phyloP scores from a whole-genome alignment of 2,888 invertebrate species.

The Stenodera caucasica region DNA sequence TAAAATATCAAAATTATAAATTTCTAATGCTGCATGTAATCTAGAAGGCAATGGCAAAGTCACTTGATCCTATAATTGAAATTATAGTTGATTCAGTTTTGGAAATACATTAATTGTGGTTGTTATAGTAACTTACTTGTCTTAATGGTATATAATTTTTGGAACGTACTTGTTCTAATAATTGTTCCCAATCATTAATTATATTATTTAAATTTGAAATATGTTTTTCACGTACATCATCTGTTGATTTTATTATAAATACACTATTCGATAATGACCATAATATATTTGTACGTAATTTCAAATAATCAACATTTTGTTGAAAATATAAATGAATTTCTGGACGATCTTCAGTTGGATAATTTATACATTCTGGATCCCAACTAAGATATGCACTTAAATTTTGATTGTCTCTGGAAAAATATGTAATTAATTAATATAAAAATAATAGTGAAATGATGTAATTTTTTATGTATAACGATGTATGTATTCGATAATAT shows the following conservation, averaged over 20 bases:
- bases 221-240: slow-evolving; percentile 43
- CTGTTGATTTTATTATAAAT: slow-evolving; percentile 45
- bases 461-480: no score
- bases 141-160: slow-evolving; percentile 31
- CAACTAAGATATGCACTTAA: slow-evolving; percentile 70
- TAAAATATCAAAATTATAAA: slow-evolving; percentile 45
- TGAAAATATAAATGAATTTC: slow-evolving; percentile 42
- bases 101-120: neutral
- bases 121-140: slow-evolving; percentile 26
- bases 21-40: slow-evolving; percentile 43
- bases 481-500: no score
- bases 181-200: slow-evolving; percentile 44
- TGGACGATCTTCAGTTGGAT: slow-evolving; percentile 51
- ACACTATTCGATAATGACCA: slow-evolving; percentile 41
- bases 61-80: slow-evolving; percentile 42
- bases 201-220: slow-evolving; percentile 39
- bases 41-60: slow-evolving; percentile 49
- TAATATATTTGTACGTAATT: slow-evolving; percentile 44
- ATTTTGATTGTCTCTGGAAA: slow-evolving; percentile 78
- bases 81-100: neutral
- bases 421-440: no score
- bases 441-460: no score
- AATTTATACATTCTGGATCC: slow-evolving; percentile 62
- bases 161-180: slow-evolving; percentile 27
- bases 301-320: slow-evolving; percentile 48